A percentile compares a stretch with the other conserved stretches of the same genome.
Evolutionary conservation across 2,888 invertebrate genomes (phyloP).

Genomic region (Chouioia cunea): DNA sequence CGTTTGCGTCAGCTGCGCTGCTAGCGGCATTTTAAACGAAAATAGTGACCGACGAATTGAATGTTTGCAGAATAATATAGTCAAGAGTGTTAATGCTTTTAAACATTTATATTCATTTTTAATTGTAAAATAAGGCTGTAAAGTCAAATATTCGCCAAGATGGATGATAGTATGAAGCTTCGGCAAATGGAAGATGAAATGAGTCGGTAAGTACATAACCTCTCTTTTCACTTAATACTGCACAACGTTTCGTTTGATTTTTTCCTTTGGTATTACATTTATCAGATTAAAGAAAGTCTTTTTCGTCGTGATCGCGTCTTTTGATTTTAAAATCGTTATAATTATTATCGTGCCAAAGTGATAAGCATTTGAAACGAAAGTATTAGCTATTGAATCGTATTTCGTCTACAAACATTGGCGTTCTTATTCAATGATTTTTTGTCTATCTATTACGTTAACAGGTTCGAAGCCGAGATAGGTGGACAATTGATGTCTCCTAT

Average conservation of each 20-base stretch:
- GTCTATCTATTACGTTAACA: constrained; percentile 63
- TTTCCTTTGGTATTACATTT: neutral
- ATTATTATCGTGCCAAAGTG: too few species aligned
- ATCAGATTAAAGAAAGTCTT: neutral
- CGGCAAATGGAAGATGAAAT: constrained; percentile 93
- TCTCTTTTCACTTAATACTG: constrained; percentile 25
- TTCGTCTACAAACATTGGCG: neutral
- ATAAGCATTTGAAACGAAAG: neutral
- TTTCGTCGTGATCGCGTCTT: neutral
- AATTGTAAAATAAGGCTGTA: neutral
- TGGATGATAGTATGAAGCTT: constrained; percentile 76
- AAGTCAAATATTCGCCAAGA: constrained; percentile 46
- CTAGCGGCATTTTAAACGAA: too few species aligned
- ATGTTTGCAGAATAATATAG: too few species aligned
- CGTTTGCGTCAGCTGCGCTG: too few species aligned
- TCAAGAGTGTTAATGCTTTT: too few species aligned
- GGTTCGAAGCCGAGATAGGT: constrained; percentile 91
- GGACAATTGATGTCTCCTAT: constrained; percentile 72
- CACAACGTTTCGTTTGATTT: too few species aligned
- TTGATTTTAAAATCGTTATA: neutral
- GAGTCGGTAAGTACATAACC: constrained; percentile 76
- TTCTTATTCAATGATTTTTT: neutral
- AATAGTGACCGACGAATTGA: too few species aligned
- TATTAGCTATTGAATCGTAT: neutral
- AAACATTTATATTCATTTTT: too few species aligned